phyloP scores from a whole-genome alignment of 2,113 vertebrate genomes.

The Perccottus glenii region DNA sequence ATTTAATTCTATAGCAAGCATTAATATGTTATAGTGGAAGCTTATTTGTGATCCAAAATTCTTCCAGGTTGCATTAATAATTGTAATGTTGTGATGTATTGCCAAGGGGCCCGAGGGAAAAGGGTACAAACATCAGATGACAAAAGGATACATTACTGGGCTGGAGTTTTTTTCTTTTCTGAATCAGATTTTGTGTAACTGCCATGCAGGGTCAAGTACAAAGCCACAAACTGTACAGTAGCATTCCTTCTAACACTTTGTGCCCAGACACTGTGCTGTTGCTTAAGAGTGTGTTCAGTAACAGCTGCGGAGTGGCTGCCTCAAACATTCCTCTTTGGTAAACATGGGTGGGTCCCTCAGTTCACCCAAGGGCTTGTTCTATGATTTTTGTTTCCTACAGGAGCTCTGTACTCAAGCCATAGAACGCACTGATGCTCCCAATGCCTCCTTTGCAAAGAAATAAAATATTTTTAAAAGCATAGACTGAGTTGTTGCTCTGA shows the following conservation, averaged over 20 bases:
- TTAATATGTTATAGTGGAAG: constrained; percentile 16
- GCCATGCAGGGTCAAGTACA: constrained; percentile 42
- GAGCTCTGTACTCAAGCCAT: constrained; percentile 73
- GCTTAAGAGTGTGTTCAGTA: constrained; percentile 62
- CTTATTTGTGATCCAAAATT: constrained; percentile 9
- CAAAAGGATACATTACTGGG: constrained; percentile 8
- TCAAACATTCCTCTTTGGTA: constrained; percentile 77
- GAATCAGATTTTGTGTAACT: constrained; percentile 36
- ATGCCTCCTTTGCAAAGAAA: constrained; percentile 78
- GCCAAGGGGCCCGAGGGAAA: constrained; percentile 10
- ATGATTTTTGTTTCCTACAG: constrained; percentile 58
- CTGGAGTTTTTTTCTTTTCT: constrained; percentile 15
- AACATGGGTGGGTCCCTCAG: constrained; percentile 74
- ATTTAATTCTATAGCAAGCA: constrained; percentile 37
- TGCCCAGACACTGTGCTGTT: constrained; percentile 62
- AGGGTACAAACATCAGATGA: constrained; percentile 20
- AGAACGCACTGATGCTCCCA: constrained; percentile 72
- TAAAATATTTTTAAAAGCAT: constrained; percentile 72
- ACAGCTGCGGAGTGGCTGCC: constrained; percentile 68
- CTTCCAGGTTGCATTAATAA: constrained; percentile 16
- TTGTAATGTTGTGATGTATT: neutral
- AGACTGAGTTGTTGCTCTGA: constrained; percentile 10
- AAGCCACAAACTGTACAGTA: constrained; percentile 52
- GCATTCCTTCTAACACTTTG: constrained; percentile 68
- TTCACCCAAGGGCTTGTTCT: constrained; percentile 70